Conservation (phyloP, 2,797 vertebrate species). For the Gymnothorax reevesii region DNA sequence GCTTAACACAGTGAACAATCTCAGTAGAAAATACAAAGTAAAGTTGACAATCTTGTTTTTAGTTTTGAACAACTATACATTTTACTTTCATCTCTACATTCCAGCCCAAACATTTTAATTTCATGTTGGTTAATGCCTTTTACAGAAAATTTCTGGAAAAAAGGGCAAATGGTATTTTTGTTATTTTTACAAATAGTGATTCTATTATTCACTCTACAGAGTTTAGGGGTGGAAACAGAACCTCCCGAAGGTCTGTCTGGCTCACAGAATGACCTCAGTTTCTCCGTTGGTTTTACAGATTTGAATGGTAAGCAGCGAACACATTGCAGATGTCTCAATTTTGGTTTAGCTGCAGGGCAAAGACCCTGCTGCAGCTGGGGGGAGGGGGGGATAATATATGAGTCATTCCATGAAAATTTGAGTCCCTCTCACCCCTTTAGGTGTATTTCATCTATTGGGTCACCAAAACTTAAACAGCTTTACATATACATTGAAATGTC, state of each 20-base stretch:
- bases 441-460: too few species aligned
- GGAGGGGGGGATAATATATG: too few species aligned
- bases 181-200: not conserved
- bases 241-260: slow-evolving; percentile 61
- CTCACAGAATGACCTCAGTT: slow-evolving; percentile 69
- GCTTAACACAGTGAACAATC: not conserved
- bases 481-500: too few species aligned
- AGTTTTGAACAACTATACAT: not conserved
- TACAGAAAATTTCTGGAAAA: not conserved
- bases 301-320: slow-evolving; percentile 80
- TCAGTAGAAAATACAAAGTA: not conserved
- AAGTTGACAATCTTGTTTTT: not conserved
- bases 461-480: too few species aligned
- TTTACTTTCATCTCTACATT: not conserved
- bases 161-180: not conserved
- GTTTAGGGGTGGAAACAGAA: slow-evolving; percentile 78
- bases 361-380: not conserved
- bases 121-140: too few species aligned
- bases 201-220: slow-evolving; percentile 66
- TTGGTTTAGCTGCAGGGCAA: not conserved
- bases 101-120: not conserved
- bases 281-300: slow-evolving; percentile 84
- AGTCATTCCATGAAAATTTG: too few species aligned
- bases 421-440: too few species aligned
- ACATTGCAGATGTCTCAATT: not conserved